Evolutionary conservation across 2,797 vertebrate species (phyloP), one percentile per base, ranked within the genome.

Genomic region (Cyprinodon diabolis): DNA sequence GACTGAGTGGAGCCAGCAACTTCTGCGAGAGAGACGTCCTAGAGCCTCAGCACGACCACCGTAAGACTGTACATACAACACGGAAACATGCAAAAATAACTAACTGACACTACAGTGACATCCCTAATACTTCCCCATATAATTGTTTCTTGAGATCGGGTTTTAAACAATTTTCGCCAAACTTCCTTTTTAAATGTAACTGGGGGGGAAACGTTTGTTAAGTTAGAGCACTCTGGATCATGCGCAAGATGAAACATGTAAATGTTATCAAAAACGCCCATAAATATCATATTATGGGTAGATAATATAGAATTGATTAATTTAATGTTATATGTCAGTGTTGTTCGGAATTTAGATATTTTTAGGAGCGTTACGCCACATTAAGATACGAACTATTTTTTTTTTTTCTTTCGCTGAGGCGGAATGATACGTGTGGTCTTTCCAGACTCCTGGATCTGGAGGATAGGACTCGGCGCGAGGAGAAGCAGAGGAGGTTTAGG

Each of bases 1-100:
- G 95, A 95, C 94, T 91, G 81, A 93, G 82, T 86, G 95, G 94
- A 95, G 95, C 94, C 95, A 94, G 82, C 69, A 83, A 90, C 84
- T 88, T 84, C 78, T 81, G 93, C 92, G 66, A 58, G 91, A 94
- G 56, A 49, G 94, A 94, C 93, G 93, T 92, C 78, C 88, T 90
- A 58, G 78, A 88, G 88, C 93, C 94, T 91, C 84, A 94, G 90
- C 89, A 93, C 94, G 79, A 82, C 94, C 86, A 25, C 75, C 65
- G 88, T 84, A 87, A 87, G 87, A 84, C 73, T 47, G 71, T 45
- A 69, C 76, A 76, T 70, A 48, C 68, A 9, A 63, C 66, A 52
- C 57, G 43, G 37, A 68, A 78, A 76, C 74, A 68, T 4, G 21
- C 48, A n/a, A 52, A 51, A 37, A 60, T 45, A 9, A 54, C 35